A percentile compares a stretch with the other conserved stretches of the same genome.
phyloP scores from a whole-genome alignment of 1,140 invertebrate genomes.

The Conopomorpha cramerella region DNA sequence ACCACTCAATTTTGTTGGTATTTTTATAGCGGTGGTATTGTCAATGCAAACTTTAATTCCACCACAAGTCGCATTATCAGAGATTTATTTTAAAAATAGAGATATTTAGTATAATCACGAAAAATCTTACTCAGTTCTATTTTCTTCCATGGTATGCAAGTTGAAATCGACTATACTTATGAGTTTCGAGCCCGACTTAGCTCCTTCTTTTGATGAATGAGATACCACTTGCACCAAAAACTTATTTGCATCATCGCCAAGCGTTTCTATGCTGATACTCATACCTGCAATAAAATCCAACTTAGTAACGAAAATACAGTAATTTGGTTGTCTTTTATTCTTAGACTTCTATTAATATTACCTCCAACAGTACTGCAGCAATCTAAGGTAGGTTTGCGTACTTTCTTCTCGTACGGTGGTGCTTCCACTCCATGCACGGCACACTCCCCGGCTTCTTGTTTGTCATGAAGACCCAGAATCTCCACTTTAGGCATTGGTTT shows the following conservation, averaged over 20 bases:
- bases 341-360: conserved; percentile 9
- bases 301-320: conserved; percentile 3
- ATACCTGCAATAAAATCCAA: conserved; percentile 24
- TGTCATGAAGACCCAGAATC: conserved; percentile 31
- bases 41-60: too few species aligned
- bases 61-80: too few species aligned
- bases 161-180: conserved; percentile 60
- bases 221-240: conserved; percentile 59
- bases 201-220: conserved; percentile 51
- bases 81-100: too few species aligned
- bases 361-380: conserved; percentile 49
- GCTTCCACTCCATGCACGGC: conserved; percentile 14
- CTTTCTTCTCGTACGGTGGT: conserved; percentile 26
- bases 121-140: conserved; percentile 58
- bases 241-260: conserved; percentile 44
- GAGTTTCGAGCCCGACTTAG: conserved; percentile 54
- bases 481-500: conserved; percentile 22
- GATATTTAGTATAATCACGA: conserved; percentile 7
- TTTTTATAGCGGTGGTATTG: too few species aligned
- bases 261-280: conserved; percentile 35
- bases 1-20: too few species aligned
- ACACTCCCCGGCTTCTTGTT: conserved; percentile 13
- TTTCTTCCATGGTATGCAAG: conserved; percentile 63
- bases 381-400: conserved; percentile 31
- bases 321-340: too few species aligned